Conservation (phyloP, 2,888 invertebrate genomes). For the Liodrosophila aerea region DNA sequence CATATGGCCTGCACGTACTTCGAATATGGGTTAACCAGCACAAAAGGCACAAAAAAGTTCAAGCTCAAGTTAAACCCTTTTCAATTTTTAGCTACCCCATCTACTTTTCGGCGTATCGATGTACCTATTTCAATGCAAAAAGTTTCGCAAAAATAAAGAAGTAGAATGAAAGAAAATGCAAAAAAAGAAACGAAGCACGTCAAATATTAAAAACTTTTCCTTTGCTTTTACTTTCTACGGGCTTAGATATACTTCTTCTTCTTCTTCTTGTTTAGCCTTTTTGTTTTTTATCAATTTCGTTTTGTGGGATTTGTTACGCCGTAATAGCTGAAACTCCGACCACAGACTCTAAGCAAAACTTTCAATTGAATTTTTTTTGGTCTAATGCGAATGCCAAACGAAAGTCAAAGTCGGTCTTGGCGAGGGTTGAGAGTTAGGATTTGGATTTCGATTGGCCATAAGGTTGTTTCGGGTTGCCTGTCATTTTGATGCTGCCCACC, state of each 20-base stretch:
- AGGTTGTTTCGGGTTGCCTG: conserved; percentile 50
- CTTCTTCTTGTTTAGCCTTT: conserved; percentile 9
- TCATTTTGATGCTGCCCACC: conserved; percentile 45
- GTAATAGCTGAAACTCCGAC: conserved; percentile 62
- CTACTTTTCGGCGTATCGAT: conserved; percentile 24
- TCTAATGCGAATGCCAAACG: conserved; percentile 2
- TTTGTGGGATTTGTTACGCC: conserved; percentile 77
- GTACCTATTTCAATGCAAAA: conserved; percentile 55
- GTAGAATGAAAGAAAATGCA: conserved; percentile 31
- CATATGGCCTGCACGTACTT: conserved; percentile 44
- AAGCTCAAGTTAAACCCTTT: conserved; percentile 78
- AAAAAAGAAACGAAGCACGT: conserved; percentile 59
- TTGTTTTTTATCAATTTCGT: conserved; percentile 74
- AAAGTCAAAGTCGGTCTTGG: conserved; percentile 53
- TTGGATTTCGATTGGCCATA: conserved; percentile 31
- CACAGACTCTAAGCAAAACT: conserved; percentile 71
- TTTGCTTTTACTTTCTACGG: conserved; percentile 69
- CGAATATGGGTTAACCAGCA: conserved; percentile 53
- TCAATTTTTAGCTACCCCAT: conserved; percentile 63
- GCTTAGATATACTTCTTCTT: conserved; percentile 39
- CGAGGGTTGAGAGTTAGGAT: conserved; percentile 14
- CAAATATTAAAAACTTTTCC: conserved; percentile 74
- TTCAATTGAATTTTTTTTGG: conserved; percentile 76
- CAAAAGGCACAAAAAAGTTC: conserved; percentile 56
- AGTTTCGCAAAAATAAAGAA: conserved; percentile 30